Evolutionary conservation across 2,113 vertebrate genomes (phyloP).

Genomic region (Cardinalis cardinalis): DNA sequence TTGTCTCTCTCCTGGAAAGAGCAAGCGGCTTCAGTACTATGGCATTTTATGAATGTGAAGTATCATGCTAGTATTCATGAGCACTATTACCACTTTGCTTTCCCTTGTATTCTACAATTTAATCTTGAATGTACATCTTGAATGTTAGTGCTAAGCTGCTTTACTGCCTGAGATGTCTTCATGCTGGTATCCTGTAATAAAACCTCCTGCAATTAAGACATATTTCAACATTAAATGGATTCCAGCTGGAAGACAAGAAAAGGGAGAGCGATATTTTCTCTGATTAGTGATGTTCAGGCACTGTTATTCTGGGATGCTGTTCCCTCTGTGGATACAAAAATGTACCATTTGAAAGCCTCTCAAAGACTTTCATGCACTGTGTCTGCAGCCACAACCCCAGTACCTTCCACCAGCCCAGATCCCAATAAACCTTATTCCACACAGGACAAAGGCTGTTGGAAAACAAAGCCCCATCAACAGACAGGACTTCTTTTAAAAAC

Average conservation of each 20-base stretch:
- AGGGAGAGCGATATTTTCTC: background rate
- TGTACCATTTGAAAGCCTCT: background rate
- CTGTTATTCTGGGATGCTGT: background rate
- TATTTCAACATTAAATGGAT: slow-evolving; percentile 2
- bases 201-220: slow-evolving; percentile 10
- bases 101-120: background rate
- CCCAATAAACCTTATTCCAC: background rate
- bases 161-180: background rate
- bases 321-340: background rate
- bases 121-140: background rate
- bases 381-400: background rate
- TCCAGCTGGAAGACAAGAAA: background rate
- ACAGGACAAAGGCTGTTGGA: background rate
- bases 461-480: background rate
- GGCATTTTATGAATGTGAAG: background rate
- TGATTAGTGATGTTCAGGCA: background rate
- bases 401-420: background rate
- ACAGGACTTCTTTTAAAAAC: background rate
- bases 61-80: background rate
- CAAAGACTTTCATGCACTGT: background rate
- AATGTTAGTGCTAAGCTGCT: background rate
- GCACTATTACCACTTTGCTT: background rate
- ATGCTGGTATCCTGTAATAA: background rate
- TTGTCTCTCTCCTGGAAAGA: background rate
- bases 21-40: background rate